Evolutionary conservation across 2,888 invertebrate genomes (phyloP).

Genomic region (Sesia bembeciformis): DNA sequence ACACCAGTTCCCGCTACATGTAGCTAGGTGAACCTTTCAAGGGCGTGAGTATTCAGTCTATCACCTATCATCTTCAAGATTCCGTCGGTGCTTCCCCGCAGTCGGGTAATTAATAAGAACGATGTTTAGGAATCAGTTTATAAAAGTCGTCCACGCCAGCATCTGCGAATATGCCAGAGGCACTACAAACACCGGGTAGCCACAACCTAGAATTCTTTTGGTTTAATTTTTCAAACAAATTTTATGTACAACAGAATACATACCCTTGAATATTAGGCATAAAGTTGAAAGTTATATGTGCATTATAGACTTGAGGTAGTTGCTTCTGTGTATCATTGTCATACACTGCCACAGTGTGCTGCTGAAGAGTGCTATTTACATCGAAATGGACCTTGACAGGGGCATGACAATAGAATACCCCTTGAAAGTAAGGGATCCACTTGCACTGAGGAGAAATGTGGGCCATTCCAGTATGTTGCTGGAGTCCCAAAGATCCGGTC

Average conservation of each 20-base stretch:
- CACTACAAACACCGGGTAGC: too few relatives aligned
- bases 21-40: too few relatives aligned
- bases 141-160: too few relatives aligned
- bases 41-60: too few relatives aligned
- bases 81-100: too few relatives aligned
- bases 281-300: constrained; percentile 47
- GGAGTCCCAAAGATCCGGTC: constrained; percentile 35
- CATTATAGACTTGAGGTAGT: constrained; percentile 41
- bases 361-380: constrained; percentile 31
- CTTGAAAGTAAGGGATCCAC: constrained; percentile 61
- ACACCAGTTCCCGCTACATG: too few relatives aligned
- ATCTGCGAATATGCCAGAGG: too few relatives aligned
- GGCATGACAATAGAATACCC: constrained; percentile 46
- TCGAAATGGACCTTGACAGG: constrained; percentile 54
- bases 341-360: constrained; percentile 38
- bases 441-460: constrained; percentile 33
- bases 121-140: too few relatives aligned
- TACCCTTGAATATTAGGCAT: constrained; percentile 43
- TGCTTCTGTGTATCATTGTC: constrained; percentile 44
- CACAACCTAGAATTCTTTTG: too few relatives aligned
- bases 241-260: constrained; percentile 8
- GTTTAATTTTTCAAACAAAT: too few relatives aligned
- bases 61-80: too few relatives aligned
- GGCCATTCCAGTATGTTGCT: constrained; percentile 33
- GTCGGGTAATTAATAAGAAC: too few relatives aligned